Evolutionary conservation across 1,140 invertebrate genomes (phyloP), one percentile per base, ranked within the genome.

Genomic region (Potamilus streckersoni): DNA sequence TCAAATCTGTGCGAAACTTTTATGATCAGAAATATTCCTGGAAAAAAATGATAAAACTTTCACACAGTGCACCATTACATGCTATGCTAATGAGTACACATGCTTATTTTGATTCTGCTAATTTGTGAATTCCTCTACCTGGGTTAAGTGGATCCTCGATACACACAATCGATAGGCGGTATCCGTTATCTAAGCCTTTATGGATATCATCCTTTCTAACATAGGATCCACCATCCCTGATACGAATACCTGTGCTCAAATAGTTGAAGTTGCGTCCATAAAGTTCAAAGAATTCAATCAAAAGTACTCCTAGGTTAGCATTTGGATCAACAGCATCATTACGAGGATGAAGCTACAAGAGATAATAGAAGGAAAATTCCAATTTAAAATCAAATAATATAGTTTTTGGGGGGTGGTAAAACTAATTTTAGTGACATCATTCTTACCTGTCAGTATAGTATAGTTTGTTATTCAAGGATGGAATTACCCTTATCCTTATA

Each of bases 211-310:
- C 96, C 92, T 99, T 99, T 69, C 95, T 94, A 85, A 99, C 94
- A 90, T 98, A 99, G 75, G 93, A 93, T 67, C 97, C 97, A 61
- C 96, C 97, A 88, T 96, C 95, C 90, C 97, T 97, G 73, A 99
- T 94, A 67, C 96, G 91, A 85, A 99, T 99, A 69, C 95, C 98
- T 81, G 96, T 97, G 86, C 96, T 96, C 80, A 97, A 93, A 87
- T 99, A 91, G 91, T 99, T 99, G 89, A 99, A 99, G 88, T 97
- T 95, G 74, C 95, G 92, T 31, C 98, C 98, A 90, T 99, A 99
- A 55, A 99, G 91, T 91, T 99, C 97, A 89, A 99, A 96, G 92
- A 99, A 99, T 92, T 99, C 97, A 75, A 99, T 95, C 74, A 99
- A 92, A 78, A 99, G 91, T 71, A 98, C 95, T 75, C 97, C 98